These are phyloP conservation scores for Podarcis lilfordi DNA, from an alignment of 2,797 vertebrate species.

Conservation along the genomic window DNA sequence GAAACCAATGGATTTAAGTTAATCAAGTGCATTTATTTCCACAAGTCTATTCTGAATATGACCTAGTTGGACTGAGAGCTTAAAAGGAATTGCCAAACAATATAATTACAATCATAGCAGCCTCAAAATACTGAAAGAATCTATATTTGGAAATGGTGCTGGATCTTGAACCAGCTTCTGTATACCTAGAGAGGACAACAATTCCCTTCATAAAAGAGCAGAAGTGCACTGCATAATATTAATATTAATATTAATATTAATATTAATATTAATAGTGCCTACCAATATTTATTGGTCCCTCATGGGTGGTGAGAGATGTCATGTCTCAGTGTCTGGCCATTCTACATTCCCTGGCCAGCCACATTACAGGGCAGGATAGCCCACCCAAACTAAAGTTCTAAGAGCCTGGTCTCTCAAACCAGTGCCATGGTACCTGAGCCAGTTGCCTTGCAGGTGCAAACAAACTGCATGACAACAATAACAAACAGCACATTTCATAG, in stretches of 20 bases:
- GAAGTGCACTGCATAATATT: not conserved
- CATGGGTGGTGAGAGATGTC: no score
- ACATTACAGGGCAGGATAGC: no score
- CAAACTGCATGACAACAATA: no score
- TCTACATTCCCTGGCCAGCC: no score
- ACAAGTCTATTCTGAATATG: no score
- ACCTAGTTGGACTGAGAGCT: not conserved
- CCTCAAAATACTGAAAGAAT: not conserved
- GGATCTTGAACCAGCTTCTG: not conserved
- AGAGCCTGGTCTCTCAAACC: no score
- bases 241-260: not conserved
- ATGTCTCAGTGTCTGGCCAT: no score
- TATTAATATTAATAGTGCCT: not conserved
- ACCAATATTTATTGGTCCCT: not conserved
- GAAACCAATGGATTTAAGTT: no score
- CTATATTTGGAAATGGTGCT: not conserved
- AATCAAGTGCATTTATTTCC: no score
- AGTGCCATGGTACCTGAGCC: no score
- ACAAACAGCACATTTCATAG: no score
- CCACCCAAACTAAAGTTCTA: no score
- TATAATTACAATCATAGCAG: not conserved
- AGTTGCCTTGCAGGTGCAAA: not conserved
- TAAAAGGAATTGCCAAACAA: not conserved
- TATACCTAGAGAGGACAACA: not conserved
- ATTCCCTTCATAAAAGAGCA: not conserved